phyloP scores from a whole-genome alignment of 2,888 invertebrate genomes.

The Agriotes lineatus region DNA sequence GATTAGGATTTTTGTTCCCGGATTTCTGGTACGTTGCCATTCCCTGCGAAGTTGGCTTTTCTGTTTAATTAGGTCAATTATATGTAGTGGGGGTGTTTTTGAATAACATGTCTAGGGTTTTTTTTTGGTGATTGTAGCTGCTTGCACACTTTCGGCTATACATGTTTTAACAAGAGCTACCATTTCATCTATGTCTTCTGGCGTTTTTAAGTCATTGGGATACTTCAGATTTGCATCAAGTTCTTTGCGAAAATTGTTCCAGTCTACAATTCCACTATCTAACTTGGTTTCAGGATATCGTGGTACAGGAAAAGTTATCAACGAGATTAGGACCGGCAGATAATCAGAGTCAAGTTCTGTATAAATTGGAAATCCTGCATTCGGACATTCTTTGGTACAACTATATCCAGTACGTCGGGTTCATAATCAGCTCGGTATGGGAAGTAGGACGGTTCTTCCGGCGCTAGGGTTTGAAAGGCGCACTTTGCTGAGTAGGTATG shows the following conservation, averaged over 20 bases:
- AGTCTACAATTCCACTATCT: background rate
- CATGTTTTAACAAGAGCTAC: background rate
- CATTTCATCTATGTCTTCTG: background rate
- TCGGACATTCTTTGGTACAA: slow-evolving; percentile 1
- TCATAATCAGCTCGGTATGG: slow-evolving; percentile 4
- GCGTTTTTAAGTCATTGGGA: background rate
- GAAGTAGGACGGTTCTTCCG: slow-evolving; percentile 8
- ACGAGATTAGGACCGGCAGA: background rate
- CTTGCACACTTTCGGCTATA: background rate
- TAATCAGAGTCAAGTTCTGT: slow-evolving; percentile 4
- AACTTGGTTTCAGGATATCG: background rate
- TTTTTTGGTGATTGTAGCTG: background rate
- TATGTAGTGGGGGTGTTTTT: slow-evolving; percentile 3
- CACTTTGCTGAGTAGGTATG: background rate
- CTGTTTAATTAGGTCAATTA: slow-evolving; percentile 10
- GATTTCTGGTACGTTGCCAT: slow-evolving; percentile 17
- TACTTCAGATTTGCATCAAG: background rate
- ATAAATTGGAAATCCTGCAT: background rate
- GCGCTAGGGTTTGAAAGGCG: background rate
- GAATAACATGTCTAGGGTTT: background rate
- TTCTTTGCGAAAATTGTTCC: background rate
- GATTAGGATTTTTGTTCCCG: background rate
- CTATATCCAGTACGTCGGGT: background rate
- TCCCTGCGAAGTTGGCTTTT: slow-evolving; percentile 12
- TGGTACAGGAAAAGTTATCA: background rate